phyloP scores from a whole-genome alignment of 2,888 invertebrate species.

The Trileptium ribeirensis region DNA sequence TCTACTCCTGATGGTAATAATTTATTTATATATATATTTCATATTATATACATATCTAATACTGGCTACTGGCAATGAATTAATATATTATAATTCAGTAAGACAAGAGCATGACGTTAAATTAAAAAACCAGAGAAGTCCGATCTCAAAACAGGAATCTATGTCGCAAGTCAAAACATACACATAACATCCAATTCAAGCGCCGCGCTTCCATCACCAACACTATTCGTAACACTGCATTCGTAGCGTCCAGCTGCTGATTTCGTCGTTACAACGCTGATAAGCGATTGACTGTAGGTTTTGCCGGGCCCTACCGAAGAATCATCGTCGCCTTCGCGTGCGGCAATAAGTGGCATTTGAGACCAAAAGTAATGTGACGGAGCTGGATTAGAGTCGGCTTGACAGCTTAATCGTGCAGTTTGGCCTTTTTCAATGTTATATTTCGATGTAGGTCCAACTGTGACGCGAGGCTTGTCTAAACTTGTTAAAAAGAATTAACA shows the following conservation, averaged over 20 bases:
- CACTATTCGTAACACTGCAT: constrained; percentile 73
- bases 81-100: too few relatives aligned
- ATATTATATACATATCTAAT: too few relatives aligned
- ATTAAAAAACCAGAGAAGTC: too few relatives aligned
- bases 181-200: constrained; percentile 39
- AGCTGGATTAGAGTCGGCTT: constrained; percentile 75
- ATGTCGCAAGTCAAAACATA: neutral
- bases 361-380: constrained; percentile 63
- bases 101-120: too few relatives aligned
- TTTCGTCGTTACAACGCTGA: constrained; percentile 41
- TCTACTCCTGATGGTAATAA: too few relatives aligned
- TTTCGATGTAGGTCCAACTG: constrained; percentile 65
- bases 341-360: constrained; percentile 38
- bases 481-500: too few relatives aligned
- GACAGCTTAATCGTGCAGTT: constrained; percentile 74
- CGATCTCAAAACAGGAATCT: too few relatives aligned
- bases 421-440: constrained; percentile 77
- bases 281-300: constrained; percentile 39
- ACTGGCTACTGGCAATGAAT: too few relatives aligned
- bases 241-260: constrained; percentile 68
- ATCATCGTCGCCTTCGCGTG: neutral
- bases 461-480: constrained; percentile 81
- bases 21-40: too few relatives aligned
- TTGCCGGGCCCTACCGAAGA: neutral
- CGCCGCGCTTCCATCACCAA: constrained; percentile 60